Evolutionary conservation across 2,113 vertebrate genomes (phyloP), one percentile per base, ranked within the genome.

Genomic region (Excalfactoria chinensis): DNA sequence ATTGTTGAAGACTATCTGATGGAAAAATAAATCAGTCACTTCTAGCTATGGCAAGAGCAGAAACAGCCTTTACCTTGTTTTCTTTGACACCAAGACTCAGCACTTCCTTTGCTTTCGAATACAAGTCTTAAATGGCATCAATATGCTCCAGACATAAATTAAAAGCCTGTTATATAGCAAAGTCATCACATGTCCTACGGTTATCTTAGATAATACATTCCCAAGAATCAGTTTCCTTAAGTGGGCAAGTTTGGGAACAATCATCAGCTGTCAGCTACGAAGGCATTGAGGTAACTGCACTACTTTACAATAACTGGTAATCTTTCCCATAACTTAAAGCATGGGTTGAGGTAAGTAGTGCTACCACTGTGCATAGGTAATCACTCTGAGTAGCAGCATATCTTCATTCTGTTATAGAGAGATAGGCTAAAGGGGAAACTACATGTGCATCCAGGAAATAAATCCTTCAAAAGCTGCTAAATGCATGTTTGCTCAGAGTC

Each of bases 271-370:
- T 15, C 1, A 68, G 55, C 66, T 80, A 6, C 41, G 58, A 44
- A 20, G 70, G 41, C 81, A 89, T 7, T 35, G 5, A 41, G 17
- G 25, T 7, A 21, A 49, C 13, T 48, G 28, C 9, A 3, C 11
- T 41, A 14, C 21, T 55, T 34, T 55, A 4, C 5, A 14, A 12
- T 32, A 21, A 6, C 41, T 64, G 37, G 63, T 22, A 17, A 30
- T 20, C 51, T 71, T 70, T 46, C 43, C 81, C 11, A 15, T 34
- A 9, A 13, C 44, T 71, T 60, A 10, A 55, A 5, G 19, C 10
- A 9, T 1, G 48, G 48, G 23, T 68, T 5, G 1, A 9, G 20
- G 6, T 3, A 28, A 35, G 17, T n/a, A 37, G 7, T 51, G 37
- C 10, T 37, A 25, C 13, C 18, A 7, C 46, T 21, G 28, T 11